phyloP scores from a whole-genome alignment of 2,888 invertebrate genomes.

The Drosophila dives region DNA sequence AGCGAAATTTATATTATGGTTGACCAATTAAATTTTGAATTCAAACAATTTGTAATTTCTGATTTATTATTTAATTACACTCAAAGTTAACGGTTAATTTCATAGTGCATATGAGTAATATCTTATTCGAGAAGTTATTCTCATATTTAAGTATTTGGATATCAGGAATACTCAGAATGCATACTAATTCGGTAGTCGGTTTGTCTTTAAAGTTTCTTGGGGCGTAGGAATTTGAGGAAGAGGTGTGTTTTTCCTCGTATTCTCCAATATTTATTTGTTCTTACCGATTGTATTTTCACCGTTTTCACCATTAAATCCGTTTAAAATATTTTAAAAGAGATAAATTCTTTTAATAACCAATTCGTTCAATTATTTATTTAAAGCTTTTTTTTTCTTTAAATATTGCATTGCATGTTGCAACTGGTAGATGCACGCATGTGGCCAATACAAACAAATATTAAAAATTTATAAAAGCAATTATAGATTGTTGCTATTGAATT shows the following conservation, averaged over 20 bases:
- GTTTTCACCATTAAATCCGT: constrained; percentile 5
- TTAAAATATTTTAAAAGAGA: constrained; percentile 16
- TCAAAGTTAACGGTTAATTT: background rate
- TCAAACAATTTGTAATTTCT: background rate
- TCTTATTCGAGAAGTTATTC: background rate
- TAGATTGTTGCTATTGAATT: constrained; percentile 34
- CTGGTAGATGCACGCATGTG: constrained; percentile 17
- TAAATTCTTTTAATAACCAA: constrained; percentile 14
- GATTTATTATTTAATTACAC: background rate
- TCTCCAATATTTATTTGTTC: background rate
- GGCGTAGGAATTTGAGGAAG: constrained; percentile 21
- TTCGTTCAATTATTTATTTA: constrained; percentile 17
- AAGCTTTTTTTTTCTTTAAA: background rate
- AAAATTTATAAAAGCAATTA: constrained; percentile 72
- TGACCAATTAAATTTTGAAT: background rate
- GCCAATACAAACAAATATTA: constrained; percentile 44
- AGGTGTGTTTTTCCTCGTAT: constrained; percentile 36
- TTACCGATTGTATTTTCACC: constrained; percentile 25
- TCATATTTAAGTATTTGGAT: background rate
- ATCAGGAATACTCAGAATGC: constrained; percentile 21
- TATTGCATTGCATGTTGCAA: constrained; percentile 29
- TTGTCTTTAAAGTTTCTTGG: constrained; percentile 26
- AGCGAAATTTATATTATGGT: background rate
- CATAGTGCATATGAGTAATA: constrained; percentile 11
- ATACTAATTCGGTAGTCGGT: constrained; percentile 52